Conservation (phyloP, 1,140 invertebrate genomes). For the Steinernema feltiae region DNA sequence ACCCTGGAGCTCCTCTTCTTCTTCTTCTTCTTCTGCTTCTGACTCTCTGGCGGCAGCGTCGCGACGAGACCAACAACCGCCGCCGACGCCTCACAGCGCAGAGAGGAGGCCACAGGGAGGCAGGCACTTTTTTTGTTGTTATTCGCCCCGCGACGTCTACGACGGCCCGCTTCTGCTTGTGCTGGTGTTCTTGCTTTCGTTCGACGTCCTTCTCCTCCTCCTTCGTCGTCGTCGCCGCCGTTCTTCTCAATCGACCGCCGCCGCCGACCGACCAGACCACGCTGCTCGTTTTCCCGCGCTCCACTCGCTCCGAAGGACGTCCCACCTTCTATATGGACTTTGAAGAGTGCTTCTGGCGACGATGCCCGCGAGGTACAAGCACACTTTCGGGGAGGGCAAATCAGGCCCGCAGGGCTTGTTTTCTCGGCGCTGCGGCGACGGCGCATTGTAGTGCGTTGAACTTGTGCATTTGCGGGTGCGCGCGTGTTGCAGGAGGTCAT, state of each 20-base stretch:
- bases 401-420: too few species aligned
- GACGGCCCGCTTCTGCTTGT: neutral
- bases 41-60: neutral
- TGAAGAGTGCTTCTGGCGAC: neutral
- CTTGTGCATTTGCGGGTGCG: neutral
- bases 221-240: neutral
- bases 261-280: neutral
- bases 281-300: neutral
- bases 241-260: neutral
- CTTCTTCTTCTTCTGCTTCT: neutral
- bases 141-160: neutral
- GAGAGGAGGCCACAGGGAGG: too few species aligned
- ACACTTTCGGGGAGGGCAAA: neutral
- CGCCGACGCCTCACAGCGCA: too few species aligned
- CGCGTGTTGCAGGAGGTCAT: neutral
- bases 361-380: neutral
- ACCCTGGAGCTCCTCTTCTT: neutral
- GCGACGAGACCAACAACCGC: too few species aligned
- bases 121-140: neutral
- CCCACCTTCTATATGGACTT: neutral
- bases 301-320: neutral
- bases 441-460: neutral
- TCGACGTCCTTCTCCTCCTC: too few species aligned
- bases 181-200: neutral
- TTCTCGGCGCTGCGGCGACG: too few species aligned